Base-by-base conservation (phyloP, 92 coral and sea anemone species). In the Nematostella vectensis region DNA sequence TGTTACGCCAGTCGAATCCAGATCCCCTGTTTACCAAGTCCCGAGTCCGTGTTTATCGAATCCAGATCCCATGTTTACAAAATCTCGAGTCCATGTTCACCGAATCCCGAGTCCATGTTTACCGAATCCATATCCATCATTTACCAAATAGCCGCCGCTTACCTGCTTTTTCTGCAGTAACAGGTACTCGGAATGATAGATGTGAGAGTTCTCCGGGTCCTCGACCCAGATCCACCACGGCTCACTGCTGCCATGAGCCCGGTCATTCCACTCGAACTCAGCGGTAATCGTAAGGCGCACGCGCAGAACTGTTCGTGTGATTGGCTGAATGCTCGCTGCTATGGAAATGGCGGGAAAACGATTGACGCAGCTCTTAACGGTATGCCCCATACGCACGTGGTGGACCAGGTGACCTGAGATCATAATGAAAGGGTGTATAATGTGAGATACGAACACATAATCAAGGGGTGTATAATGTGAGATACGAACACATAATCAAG, bases 221-320 rank as follows among this genome's bases (percentile, higher is more conserved):
- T 91, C 98, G 47, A 91, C 98, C 98, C 96, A 91, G 75, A 91
- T 69, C 98, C 98, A 91, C 98, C 98, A 91, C 70, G 98, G 98
- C 33, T 95, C 91, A 3, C 83, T 82, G 11, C 86, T 81, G 2
- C 98, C 98, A 55, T 91, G 98, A 37, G 86, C 79, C 42, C 63
- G 83, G 59, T 91, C 96, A 37, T 79, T 67, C 98, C 98, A 91
- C 58, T 82, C 83, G 58, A 91, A 91, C 72, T 86, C 98, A 6
- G 98, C 78, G 50, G 43, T 65, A 51, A 91, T 82, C 12, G 96
- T 78, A 22, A 91, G 88, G 37, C 98, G 88, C 73, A 91, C 98
- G 59, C 98, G 96, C 22, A 91, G 75, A 19, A 91, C 96, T 28
- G 85, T 86, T 60, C 98, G 81, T 23, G 98, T 91, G 71, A 91